Percentiles rank a stretch among this genome's conserved stretches.
phyloP scores from a whole-genome alignment of 2,113 vertebrate genomes.

The Numida meleagris region DNA sequence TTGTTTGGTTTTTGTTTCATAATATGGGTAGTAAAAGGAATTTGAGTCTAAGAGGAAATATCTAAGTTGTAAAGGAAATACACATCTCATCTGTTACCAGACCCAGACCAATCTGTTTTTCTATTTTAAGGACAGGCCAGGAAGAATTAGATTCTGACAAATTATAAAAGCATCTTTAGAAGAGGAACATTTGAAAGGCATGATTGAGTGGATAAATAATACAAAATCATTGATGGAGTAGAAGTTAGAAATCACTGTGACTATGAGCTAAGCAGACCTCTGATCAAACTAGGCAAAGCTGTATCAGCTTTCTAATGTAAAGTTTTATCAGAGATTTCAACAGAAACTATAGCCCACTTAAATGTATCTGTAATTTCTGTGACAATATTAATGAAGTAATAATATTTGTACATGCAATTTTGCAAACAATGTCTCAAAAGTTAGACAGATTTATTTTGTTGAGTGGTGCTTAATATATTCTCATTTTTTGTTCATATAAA shows the following conservation, averaged over 20 bases:
- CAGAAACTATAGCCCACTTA: not conserved
- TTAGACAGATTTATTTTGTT: not conserved
- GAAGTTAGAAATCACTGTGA: not conserved
- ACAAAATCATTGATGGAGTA: not conserved
- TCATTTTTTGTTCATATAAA: not conserved
- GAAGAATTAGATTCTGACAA: not conserved
- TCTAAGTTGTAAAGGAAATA: not conserved
- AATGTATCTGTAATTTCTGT: not conserved
- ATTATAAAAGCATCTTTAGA: not conserved
- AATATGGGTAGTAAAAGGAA: not conserved
- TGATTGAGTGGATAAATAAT: not conserved
- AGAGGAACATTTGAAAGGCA: not conserved
- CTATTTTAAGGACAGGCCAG: not conserved
- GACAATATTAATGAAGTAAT: not conserved
- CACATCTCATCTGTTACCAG: not conserved
- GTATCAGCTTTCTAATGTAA: not conserved
- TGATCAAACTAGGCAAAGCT: not conserved
- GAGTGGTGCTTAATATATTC: not conserved
- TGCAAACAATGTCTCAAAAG: not conserved
- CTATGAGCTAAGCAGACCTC: not conserved
- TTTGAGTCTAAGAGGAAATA: not conserved
- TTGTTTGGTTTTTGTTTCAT: not conserved
- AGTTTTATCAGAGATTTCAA: not conserved
- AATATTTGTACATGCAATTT: not conserved
- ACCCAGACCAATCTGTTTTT: not conserved